These are phyloP conservation scores for Chalcis sispes DNA, from an alignment of 2,888 invertebrate genomes.

Conservation along the genomic window DNA sequence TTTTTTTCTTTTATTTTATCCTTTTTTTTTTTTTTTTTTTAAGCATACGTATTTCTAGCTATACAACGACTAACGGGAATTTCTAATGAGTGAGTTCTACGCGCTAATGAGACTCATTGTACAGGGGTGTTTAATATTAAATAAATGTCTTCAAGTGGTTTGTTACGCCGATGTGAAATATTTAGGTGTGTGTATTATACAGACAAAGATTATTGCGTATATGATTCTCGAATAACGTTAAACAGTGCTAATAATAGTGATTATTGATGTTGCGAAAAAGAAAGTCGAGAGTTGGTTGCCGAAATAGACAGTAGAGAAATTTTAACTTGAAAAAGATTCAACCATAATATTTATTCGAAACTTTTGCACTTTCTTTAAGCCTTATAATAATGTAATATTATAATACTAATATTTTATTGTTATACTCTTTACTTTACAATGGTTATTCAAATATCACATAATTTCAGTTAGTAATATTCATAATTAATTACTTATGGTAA, in stretches of 20 bases:
- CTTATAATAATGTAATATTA: too few species aligned
- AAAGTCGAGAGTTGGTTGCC: too few species aligned
- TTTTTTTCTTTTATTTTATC: neutral
- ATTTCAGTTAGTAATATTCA: too few species aligned
- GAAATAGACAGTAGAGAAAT: too few species aligned
- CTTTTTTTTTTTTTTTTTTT: slow-evolving; percentile 9
- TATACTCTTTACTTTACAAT: too few species aligned
- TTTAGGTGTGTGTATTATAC: neutral
- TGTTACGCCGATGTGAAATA: neutral
- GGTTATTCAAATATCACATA: too few species aligned
- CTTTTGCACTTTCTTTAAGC: too few species aligned
- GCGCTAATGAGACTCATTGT: slow-evolving; percentile 36
- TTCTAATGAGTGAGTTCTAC: slow-evolving; percentile 30
- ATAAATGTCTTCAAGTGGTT: neutral
- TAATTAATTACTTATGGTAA: too few species aligned
- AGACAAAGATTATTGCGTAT: too few species aligned
- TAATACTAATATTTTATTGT: too few species aligned
- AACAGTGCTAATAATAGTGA: neutral
- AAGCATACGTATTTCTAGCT: neutral
- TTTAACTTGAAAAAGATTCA: too few species aligned
- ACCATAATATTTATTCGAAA: too few species aligned
- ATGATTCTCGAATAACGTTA: neutral
- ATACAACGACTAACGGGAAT: slow-evolving; percentile 19
- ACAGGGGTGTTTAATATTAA: slow-evolving; percentile 19
- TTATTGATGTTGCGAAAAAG: neutral